Conservation (phyloP, 2,113 vertebrate genomes). For the Caretta caretta region DNA sequence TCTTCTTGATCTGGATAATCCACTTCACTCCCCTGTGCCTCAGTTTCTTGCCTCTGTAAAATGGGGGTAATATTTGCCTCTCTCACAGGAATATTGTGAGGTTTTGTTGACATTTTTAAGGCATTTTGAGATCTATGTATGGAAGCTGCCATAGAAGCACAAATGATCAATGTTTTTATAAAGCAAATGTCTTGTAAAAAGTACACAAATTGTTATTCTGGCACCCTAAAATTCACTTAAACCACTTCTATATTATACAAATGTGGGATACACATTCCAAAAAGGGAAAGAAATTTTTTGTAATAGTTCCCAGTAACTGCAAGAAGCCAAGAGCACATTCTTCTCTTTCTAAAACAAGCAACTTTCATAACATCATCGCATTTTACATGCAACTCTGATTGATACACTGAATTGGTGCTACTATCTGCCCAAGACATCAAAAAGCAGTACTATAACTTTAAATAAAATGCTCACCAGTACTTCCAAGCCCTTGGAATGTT, state of each 20-base stretch:
- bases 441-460: neutral
- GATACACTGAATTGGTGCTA: neutral
- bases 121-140: neutral
- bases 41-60: neutral
- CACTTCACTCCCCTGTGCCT: fast-evolving
- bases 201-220: neutral
- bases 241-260: neutral
- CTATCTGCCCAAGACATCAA: neutral
- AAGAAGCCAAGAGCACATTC: neutral
- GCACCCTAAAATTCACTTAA: neutral
- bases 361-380: neutral
- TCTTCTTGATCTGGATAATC: neutral
- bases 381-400: neutral
- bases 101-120: neutral
- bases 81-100: neutral
- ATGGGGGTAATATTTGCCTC: neutral
- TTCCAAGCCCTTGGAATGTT: neutral
- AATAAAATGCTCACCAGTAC: neutral
- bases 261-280: neutral
- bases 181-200: neutral
- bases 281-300: neutral
- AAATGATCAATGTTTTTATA: neutral
- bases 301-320: neutral
- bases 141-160: neutral
- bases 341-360: neutral